Base-by-base conservation (phyloP, 2,797 vertebrate genomes). In the Babyrousa celebensis region DNA sequence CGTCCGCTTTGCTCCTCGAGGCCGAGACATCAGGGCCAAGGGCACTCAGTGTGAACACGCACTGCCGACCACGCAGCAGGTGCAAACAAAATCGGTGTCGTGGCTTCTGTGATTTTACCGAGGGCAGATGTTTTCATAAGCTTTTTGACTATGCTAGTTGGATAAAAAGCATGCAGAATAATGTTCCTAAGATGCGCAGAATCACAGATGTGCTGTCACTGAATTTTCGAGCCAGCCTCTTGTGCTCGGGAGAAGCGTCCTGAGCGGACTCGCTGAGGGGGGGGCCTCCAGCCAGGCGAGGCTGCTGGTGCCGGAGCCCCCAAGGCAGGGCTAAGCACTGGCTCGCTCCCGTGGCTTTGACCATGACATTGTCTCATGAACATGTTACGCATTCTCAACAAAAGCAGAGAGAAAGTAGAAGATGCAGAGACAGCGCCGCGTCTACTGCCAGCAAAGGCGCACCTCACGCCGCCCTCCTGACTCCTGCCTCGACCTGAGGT, bases 1-100 rank as follows among this genome's bases (percentile, higher is more conserved):
- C 0, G 1, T 0, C 56, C 21, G 1, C 23, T 0, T 16, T 0
- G 18, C 21, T 27, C 1, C 11, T 0, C 0, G 21, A 3, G 48
- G 67, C 52, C 6, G 1, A 0, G 5, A 32, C 5, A 0, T 3
- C n/a, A 17, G 48, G 36, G 85, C 15, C 16, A 4, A 29, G 54
- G 21, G 2, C 1, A 1, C 75, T 14, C 0, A 0, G 17, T 8
- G 48, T 36, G 83, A 12, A 9, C 0, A 1, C 7, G 3, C 16
- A 18, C 67, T 0, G 2, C 62, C 3, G n/a, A 58, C 54, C n/a
- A 12, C 0, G 32, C 27, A 21, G 12, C 1, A 7, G 32, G 32
- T 1, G 17, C 43, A 25, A 20, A 2, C 27, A 20, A 7, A 4
- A 2, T 5, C 52, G 0, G 7, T 18, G n/a, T 15, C 1, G 0